Percentiles rank a stretch among this genome's conserved stretches.
These are phyloP conservation scores for Pterocles burchelli DNA, from an alignment of 2,113 vertebrate genomes.

Conservation along the genomic window DNA sequence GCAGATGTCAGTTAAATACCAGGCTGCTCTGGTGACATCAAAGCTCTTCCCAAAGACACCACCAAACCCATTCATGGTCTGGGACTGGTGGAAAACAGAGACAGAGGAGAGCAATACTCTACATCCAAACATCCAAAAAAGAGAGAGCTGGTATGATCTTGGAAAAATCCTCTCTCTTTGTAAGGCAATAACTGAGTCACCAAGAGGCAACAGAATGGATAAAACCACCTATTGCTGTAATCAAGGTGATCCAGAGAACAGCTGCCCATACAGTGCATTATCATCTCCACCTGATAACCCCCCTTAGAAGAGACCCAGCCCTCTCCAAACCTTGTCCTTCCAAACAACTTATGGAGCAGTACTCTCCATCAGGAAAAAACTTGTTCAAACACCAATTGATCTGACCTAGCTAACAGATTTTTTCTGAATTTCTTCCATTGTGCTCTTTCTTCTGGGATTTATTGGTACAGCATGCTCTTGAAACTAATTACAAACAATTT, in stretches of 20 bases:
- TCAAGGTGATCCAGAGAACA: background rate
- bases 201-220: background rate
- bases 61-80: rapidly evolving
- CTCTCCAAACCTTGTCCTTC: background rate
- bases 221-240: background rate
- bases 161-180: background rate
- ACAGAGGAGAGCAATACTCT: background rate
- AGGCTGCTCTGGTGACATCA: background rate
- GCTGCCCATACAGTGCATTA: background rate
- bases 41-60: background rate
- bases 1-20: background rate
- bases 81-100: background rate
- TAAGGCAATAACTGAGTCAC: background rate
- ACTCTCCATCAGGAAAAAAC: background rate
- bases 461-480: background rate
- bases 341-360: background rate
- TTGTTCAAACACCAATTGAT: background rate
- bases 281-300: background rate
- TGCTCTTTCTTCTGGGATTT: background rate
- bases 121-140: background rate
- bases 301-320: background rate
- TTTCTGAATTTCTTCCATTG: background rate
- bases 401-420: background rate
- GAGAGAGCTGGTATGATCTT: background rate
- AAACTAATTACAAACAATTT: background rate